Evolutionary conservation across 2,888 invertebrate genomes (phyloP), one percentile per base, ranked within the genome.

Genomic region (Pachymerium ferrugineum): DNA sequence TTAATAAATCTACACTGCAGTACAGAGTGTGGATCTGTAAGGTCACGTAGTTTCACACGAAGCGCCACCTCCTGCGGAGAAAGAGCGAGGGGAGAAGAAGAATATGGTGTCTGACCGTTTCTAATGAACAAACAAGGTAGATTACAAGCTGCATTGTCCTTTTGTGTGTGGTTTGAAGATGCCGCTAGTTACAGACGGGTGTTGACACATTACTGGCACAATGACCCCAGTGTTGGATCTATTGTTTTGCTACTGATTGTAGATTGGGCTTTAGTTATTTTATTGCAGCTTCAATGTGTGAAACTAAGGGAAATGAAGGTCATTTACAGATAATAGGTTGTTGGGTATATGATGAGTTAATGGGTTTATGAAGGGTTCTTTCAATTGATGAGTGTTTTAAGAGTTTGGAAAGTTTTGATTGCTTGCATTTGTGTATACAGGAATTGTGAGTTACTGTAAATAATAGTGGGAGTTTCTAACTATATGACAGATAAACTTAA

Each of bases 121-220:
- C 42, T 42, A 42, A 42, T 42, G 42, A n/a, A 3, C 42, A 42
- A 42, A 42, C 42, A 42, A 42, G 42, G 42, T 42, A 42, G 42
- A 42, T 42, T 42, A 42, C 42, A 42, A 42, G 42, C 42, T 5
- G 42, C 42, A 42, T 42, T 42, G 42, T 42, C 42, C 16, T 3
- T 14, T 42, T 5, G 42, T 33, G 6, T 12, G 14, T 42, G 12
- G 6, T 42, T 42, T 42, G 42, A 42, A 14, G n/a, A 42, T 16
- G 42, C 42, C 42, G 42, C 42, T 42, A 42, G 42, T 42, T 12
- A 16, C 42, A 16, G 3, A 3, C 14, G 3, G 14, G 42, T 42
- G 42, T 42, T 42, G 42, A 42, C 42, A 42, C 42, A 42, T 42
- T 42, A 42, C 42, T 42, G 42, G 42, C 42, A 42, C 42, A 42